Conservation (phyloP, 2,888 invertebrate genomes). For the Argyra leucocephala region DNA sequence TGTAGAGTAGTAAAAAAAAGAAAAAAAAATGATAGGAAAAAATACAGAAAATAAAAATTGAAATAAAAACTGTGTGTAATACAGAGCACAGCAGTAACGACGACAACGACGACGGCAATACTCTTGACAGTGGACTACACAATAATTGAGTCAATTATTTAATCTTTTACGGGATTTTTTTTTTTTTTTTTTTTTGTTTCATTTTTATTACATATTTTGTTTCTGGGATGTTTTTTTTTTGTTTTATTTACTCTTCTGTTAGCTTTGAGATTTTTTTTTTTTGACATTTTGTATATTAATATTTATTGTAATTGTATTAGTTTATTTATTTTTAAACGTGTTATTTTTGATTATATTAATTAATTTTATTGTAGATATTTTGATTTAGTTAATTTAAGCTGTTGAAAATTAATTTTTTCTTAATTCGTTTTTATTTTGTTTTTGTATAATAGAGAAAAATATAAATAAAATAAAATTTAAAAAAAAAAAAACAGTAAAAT, state of each 20-base stretch:
- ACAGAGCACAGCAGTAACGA: neutral
- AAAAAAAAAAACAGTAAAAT: no score
- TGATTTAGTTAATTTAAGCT: slow-evolving; percentile 6
- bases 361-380: slow-evolving; percentile 1
- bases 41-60: no score
- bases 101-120: neutral
- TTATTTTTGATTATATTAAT: slow-evolving; percentile 6
- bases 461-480: no score
- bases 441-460: no score
- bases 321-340: slow-evolving; percentile 3
- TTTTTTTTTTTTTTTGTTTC: slow-evolving; percentile 7
- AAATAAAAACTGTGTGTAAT: neutral
- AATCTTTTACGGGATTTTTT: slow-evolving; percentile 12
- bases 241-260: neutral
- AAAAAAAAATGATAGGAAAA: neutral
- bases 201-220: neutral
- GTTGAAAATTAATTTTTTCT: neutral
- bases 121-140: slow-evolving; percentile 13
- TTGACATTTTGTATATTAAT: neutral
- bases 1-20: neutral
- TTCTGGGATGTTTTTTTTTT: neutral
- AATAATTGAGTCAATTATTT: slow-evolving; percentile 13
- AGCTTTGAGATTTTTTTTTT: neutral
- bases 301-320: neutral
- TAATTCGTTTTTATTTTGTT: no score